Evolutionary conservation across 2,888 invertebrate genomes (phyloP).

Genomic region (Epirrita christyi): DNA sequence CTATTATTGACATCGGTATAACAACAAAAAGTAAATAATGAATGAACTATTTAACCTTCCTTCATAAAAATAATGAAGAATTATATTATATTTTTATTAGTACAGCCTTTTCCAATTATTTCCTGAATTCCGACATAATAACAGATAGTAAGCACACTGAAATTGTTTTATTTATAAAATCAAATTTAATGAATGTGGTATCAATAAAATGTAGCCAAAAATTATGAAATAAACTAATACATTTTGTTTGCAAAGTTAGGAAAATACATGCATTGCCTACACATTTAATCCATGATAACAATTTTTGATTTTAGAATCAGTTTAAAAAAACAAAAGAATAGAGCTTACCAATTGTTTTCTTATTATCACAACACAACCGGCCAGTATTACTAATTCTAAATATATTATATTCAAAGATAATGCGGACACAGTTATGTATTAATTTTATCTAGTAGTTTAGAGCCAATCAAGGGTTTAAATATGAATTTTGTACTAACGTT

Average conservation of each 20-base stretch:
- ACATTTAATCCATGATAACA: background rate
- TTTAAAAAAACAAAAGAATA: conserved; percentile 4
- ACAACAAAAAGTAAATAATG: background rate
- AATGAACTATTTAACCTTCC: too few species aligned
- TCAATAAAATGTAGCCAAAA: background rate
- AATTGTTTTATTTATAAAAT: too few species aligned
- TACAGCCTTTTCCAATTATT: background rate
- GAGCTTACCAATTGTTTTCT: conserved; percentile 20
- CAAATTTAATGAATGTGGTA: background rate
- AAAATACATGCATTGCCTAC: background rate
- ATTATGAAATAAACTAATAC: too few species aligned
- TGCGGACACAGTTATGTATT: conserved; percentile 38
- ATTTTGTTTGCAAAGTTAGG: background rate
- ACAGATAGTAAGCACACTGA: too few species aligned
- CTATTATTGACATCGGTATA: background rate
- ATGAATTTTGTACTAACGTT: conserved; percentile 69
- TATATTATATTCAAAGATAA: conserved; percentile 16
- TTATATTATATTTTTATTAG: background rate
- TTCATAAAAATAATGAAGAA: background rate
- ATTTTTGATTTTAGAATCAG: conserved; percentile 5
- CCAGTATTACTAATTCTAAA: conserved; percentile 25
- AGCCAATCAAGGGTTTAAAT: conserved; percentile 80
- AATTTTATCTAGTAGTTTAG: conserved; percentile 70
- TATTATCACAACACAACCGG: conserved; percentile 26
- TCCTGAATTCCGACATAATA: too few species aligned